phyloP scores from a whole-genome alignment of 2,113 vertebrate genomes.

The Accipiter virgatus region DNA sequence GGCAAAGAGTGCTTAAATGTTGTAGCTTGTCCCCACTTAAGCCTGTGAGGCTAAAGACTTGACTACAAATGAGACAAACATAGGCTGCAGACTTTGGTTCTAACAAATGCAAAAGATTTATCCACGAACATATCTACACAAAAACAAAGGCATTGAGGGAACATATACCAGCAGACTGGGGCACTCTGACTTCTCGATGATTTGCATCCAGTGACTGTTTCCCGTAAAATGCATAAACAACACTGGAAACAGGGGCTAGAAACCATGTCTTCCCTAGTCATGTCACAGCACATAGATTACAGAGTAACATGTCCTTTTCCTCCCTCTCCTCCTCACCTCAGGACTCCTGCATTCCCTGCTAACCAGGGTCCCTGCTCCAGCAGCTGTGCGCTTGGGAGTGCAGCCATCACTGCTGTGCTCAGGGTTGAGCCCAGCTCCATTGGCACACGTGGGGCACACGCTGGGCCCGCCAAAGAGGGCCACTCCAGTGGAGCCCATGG shows the following conservation, averaged over 20 bases:
- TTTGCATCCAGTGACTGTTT: neutral
- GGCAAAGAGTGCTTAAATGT: neutral
- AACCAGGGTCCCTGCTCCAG: no score
- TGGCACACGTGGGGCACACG: fast-evolving
- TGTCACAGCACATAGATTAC: neutral
- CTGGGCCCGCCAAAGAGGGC: neutral
- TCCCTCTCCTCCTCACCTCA: neutral
- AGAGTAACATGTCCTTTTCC: neutral
- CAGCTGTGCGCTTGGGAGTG: neutral
- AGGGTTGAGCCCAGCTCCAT: neutral
- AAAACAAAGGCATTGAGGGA: neutral
- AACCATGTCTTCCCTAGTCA: neutral
- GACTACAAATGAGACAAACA: neutral
- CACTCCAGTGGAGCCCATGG: neutral
- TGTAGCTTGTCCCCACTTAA: neutral
- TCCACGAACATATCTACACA: neutral
- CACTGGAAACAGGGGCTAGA: neutral
- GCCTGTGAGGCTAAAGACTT: neutral
- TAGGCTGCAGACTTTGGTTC: neutral
- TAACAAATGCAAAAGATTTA: neutral
- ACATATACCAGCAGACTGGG: neutral
- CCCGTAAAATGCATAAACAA: neutral
- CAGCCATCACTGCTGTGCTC: neutral
- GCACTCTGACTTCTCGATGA: neutral
- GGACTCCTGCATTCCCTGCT: neutral